These are phyloP conservation scores for Lacerta agilis DNA, from an alignment of 2,797 vertebrate species.

Conservation along the genomic window DNA sequence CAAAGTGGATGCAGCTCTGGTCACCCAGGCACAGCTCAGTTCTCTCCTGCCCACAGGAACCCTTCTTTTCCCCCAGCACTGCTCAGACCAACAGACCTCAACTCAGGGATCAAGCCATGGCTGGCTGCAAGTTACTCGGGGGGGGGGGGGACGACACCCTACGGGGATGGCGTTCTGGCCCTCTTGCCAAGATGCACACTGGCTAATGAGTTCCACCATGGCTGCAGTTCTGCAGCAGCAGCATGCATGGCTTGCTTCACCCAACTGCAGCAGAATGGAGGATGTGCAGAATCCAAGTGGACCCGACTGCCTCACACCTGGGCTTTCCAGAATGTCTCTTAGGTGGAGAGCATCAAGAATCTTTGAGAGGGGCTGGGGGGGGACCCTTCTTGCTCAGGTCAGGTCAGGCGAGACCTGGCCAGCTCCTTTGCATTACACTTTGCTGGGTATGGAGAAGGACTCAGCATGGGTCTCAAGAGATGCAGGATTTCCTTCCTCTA, in stretches of 20 bases:
- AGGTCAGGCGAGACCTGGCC: too few species aligned
- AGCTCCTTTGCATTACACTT: background rate
- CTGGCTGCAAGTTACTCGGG: background rate
- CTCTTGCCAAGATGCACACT: background rate
- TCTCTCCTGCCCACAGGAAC: background rate
- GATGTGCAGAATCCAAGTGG: background rate
- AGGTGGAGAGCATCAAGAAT: background rate
- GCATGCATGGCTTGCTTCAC: background rate
- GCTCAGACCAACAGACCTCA: background rate
- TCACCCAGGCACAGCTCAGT: background rate
- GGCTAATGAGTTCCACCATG: background rate
- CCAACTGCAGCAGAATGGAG: background rate
- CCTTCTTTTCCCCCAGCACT: too few species aligned
- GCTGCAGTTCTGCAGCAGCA: background rate
- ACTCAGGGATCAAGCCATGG: background rate
- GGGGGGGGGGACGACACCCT: background rate
- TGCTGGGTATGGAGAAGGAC: too few species aligned
- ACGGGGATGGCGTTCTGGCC: too few species aligned
- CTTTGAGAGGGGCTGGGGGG: background rate
- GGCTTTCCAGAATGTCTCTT: background rate
- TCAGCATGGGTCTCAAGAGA: too few species aligned
- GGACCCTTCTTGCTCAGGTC: background rate
- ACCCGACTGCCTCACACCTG: background rate
- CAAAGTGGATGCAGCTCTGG: rapidly evolving
- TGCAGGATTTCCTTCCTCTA: background rate